Conservation (phyloP, 2,113 vertebrate genomes). For the Riparia riparia region DNA sequence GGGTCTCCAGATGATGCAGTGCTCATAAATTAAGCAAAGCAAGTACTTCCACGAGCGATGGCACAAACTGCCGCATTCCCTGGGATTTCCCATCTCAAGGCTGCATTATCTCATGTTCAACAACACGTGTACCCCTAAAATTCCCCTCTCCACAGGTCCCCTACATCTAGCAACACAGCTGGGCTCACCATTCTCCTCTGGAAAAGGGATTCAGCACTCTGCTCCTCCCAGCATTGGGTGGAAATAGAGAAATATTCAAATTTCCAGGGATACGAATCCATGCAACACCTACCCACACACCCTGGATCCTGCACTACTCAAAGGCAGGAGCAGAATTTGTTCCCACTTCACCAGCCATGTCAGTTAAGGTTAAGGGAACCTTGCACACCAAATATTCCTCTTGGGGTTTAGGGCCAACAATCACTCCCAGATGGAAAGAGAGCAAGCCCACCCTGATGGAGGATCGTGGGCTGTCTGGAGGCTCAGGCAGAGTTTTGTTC, state of each 20-base stretch:
- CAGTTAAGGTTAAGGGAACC: neutral
- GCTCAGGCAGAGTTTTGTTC: neutral
- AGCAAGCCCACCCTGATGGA: neutral
- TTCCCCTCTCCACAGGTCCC: neutral
- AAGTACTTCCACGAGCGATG: accelerated
- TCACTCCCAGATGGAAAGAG: neutral
- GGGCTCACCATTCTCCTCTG: neutral
- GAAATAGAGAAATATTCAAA: neutral
- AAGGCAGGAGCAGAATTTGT: neutral
- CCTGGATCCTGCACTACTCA: neutral
- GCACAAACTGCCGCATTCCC: neutral
- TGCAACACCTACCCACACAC: neutral
- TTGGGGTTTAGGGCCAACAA: neutral
- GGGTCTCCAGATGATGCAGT: neutral
- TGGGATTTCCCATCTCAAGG: neutral
- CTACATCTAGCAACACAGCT: neutral
- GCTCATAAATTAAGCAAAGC: neutral
- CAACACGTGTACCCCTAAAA: accelerated
- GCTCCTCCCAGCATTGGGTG: neutral
- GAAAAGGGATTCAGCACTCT: neutral
- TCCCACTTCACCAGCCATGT: neutral
- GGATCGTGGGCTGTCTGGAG: neutral
- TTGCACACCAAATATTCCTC: neutral
- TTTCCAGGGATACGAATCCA: neutral
- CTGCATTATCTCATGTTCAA: neutral